phyloP scores from a whole-genome alignment of 2,888 invertebrate species.

The Lamellibrachia satsuma region DNA sequence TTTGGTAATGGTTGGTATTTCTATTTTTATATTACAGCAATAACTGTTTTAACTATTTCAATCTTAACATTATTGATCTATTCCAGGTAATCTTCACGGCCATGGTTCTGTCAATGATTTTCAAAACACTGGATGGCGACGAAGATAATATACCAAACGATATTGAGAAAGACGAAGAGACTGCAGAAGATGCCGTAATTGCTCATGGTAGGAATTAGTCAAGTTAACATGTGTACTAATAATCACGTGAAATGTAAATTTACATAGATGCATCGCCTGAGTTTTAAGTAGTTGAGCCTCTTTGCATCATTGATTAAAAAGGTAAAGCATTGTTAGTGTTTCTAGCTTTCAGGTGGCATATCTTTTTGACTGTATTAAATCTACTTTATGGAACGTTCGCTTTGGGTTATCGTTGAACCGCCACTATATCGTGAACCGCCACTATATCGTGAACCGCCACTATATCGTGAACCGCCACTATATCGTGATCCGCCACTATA shows the following conservation, averaged over 20 bases:
- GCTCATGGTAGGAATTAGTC: not conserved
- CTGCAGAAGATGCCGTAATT: not conserved
- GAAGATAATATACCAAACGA: constrained; percentile 29
- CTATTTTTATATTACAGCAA: not conserved
- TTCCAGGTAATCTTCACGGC: constrained; percentile 41
- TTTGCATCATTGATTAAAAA: not conserved
- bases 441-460: not conserved
- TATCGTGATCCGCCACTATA: not conserved
- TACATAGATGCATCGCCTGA: not conserved
- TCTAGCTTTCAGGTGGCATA: not conserved
- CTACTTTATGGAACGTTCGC: not conserved
- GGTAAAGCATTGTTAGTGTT: too few species aligned
- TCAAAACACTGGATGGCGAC: constrained; percentile 38
- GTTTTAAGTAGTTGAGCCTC: too few species aligned
- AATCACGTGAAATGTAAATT: not conserved
- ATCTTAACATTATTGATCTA: not conserved
- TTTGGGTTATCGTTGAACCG: not conserved
- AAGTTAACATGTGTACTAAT: not conserved
- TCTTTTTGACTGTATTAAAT: not conserved
- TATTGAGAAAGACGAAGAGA: not conserved
- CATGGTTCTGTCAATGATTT: constrained; percentile 38
- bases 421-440: not conserved
- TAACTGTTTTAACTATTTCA: not conserved
- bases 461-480: not conserved
- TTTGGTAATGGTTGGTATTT: not conserved